phyloP scores from a whole-genome alignment of 2,888 invertebrate species.

The Nomada lathburiana region DNA sequence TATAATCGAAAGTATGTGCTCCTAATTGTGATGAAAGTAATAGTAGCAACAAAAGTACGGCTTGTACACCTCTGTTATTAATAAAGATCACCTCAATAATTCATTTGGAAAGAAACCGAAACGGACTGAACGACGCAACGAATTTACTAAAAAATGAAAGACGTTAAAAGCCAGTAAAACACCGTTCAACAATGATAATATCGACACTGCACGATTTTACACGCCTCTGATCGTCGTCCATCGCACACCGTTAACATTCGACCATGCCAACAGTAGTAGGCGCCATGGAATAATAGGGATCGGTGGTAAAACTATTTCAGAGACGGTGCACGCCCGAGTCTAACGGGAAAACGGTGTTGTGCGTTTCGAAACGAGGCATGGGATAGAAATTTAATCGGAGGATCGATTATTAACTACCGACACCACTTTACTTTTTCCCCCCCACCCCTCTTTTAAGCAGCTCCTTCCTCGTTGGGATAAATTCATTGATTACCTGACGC shows the following conservation, averaged over 20 bases:
- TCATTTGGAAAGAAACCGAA: too few relatives aligned
- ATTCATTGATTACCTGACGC: constrained; percentile 38
- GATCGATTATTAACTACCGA: constrained; percentile 43
- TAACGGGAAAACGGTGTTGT: constrained; percentile 36
- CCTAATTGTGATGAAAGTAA: too few relatives aligned
- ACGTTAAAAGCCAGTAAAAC: not conserved
- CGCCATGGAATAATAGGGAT: constrained; percentile 27
- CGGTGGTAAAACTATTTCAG: constrained; percentile 45
- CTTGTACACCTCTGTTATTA: too few relatives aligned
- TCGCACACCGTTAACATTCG: constrained; percentile 22
- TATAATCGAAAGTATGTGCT: too few relatives aligned
- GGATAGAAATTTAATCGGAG: constrained; percentile 21
- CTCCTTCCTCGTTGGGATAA: constrained; percentile 40
- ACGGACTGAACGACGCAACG: too few relatives aligned
- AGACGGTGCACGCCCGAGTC: constrained; percentile 6
- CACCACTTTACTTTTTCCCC: not conserved
- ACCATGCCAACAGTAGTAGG: constrained; percentile 5
- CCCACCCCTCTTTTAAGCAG: constrained; percentile 44
- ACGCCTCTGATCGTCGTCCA: not conserved
- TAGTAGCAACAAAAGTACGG: too few relatives aligned
- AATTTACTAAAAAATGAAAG: too few relatives aligned
- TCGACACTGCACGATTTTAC: not conserved
- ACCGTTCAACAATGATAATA: not conserved
- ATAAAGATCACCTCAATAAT: too few relatives aligned
- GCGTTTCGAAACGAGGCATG: constrained; percentile 13